Base-by-base conservation (phyloP, 2,888 invertebrate species). In the Xylophagus ater region DNA sequence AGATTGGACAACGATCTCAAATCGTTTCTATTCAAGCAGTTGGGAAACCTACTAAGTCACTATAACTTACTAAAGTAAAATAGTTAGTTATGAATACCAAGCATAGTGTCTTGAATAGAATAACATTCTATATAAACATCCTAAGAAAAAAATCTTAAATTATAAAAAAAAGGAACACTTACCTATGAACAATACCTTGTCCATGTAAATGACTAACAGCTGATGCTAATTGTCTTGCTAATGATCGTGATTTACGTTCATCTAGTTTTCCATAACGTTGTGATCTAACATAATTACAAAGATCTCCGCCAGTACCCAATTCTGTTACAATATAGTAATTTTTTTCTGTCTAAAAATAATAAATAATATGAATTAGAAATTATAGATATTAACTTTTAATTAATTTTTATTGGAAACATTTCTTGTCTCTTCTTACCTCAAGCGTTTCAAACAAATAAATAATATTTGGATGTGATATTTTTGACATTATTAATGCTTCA, bases 301-400 rank as follows among this genome's bases (percentile, higher is more conserved):
- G 70, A 62, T 82, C 81, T 12, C 81, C 80, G 37, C 82, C 82
- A 33, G 72, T 68, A 10, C 78, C 78, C 50, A 79, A 70, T 62
- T 83, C 83, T 60, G 78, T 76, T 53, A 81, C 79, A 54, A 82
- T 70, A 62, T 80, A 83, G 57, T 81, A 76, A 19, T 79, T 67
- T 12, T 77, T 74, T 19, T 77, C 77, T 52, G 76, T 73, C 79
- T 80, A 60, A 3, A 59, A 50, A 34, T 2, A 15, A 20, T 17
- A 32, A 32, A 32, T 19, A 19, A 4, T 21, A 33, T 23, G 26
- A 26, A 9, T 12, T 26, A 10, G 5, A 26, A 26, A 6, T n/a
- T 6, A 26, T 12, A 26, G 26, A 13, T n/a, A 26, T 26, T 6
- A 26, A 26, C 13, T 26, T 26, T n/a, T 9, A 12, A 26, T 9